Evolutionary conservation across 2,888 invertebrate genomes (phyloP).

Genomic region (Cantharis nigra): DNA sequence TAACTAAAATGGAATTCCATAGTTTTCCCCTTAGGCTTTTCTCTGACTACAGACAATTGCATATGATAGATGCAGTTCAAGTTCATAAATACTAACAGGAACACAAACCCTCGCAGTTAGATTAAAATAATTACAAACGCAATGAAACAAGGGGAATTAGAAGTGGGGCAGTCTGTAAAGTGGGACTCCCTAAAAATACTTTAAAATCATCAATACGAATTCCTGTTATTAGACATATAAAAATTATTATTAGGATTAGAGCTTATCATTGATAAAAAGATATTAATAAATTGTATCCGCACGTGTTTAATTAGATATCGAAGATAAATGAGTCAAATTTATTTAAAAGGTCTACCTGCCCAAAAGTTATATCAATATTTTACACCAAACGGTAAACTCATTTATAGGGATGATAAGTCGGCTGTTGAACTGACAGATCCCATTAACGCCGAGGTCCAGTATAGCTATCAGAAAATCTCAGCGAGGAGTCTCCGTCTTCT

Average conservation of each 20-base stretch:
- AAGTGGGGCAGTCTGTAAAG: constrained; percentile 41
- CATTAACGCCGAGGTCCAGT: constrained; percentile 46
- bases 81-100: constrained; percentile 44
- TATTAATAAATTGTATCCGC: constrained; percentile 10
- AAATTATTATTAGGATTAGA: constrained; percentile 10
- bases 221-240: constrained; percentile 5
- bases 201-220: constrained; percentile 6
- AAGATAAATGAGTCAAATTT: constrained; percentile 3
- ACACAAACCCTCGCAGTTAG: constrained; percentile 40
- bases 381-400: constrained; percentile 42
- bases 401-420: constrained; percentile 43
- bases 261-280: constrained; percentile 15
- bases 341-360: background rate
- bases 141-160: constrained; percentile 49
- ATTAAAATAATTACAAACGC: constrained; percentile 51
- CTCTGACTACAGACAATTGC: constrained; percentile 36
- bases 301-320: constrained; percentile 8
- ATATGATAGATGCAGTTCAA: constrained; percentile 43
- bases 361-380: constrained; percentile 42
- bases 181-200: background rate
- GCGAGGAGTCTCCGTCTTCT: constrained; percentile 34
- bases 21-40: constrained; percentile 14
- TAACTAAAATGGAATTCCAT: constrained; percentile 7
- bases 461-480: constrained; percentile 42
- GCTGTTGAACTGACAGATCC: constrained; percentile 49